Percentiles rank a stretch among this genome's conserved stretches.
These are phyloP conservation scores for Chironex yamaguchii DNA, from an alignment of 30 jellyfish, hydroid and myxozoan species.

Conservation along the genomic window DNA sequence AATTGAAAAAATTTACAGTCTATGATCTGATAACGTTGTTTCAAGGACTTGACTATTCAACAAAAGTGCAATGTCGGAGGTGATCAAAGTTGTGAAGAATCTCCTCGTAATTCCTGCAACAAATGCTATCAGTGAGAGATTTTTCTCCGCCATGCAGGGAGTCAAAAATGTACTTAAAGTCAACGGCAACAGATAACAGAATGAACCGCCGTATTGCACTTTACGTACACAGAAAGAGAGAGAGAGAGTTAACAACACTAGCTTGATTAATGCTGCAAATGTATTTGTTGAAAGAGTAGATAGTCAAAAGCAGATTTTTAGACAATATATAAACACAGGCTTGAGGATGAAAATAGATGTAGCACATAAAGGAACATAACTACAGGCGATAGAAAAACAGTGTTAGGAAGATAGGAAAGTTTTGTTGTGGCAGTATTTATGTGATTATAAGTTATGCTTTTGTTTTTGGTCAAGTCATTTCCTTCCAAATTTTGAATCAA, in stretches of 20 bases:
- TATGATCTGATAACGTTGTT: conserved; percentile 42
- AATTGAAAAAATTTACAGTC: conserved; percentile 25
- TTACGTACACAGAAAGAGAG: too few species aligned
- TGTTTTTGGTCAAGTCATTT: too few species aligned
- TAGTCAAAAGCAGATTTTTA: conserved; percentile 51
- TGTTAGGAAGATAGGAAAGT: too few species aligned
- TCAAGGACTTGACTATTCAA: conserved; percentile 55
- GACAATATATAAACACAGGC: conserved; percentile 43
- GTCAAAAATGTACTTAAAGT: conserved; percentile 44
- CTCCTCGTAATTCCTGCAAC: conserved; percentile 79
- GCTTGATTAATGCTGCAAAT: conserved; percentile 29
- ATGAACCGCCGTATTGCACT: too few species aligned
- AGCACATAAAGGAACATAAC: conserved; percentile 8
- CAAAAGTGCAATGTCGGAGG: conserved; percentile 61
- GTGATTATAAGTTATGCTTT: too few species aligned
- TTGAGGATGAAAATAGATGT: conserved; percentile 6
- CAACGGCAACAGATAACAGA: neutral
- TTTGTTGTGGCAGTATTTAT: too few species aligned
- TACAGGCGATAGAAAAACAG: neutral
- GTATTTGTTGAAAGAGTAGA: conserved; percentile 46
- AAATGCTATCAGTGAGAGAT: conserved; percentile 54
- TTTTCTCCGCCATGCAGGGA: conserved; percentile 50
- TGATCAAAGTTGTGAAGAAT: conserved; percentile 28
- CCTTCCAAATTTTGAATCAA: too few species aligned
- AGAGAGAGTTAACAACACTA: conserved; percentile 14